phyloP scores from a whole-genome alignment of 2,888 invertebrate species.

The Stenodema calcarata region DNA sequence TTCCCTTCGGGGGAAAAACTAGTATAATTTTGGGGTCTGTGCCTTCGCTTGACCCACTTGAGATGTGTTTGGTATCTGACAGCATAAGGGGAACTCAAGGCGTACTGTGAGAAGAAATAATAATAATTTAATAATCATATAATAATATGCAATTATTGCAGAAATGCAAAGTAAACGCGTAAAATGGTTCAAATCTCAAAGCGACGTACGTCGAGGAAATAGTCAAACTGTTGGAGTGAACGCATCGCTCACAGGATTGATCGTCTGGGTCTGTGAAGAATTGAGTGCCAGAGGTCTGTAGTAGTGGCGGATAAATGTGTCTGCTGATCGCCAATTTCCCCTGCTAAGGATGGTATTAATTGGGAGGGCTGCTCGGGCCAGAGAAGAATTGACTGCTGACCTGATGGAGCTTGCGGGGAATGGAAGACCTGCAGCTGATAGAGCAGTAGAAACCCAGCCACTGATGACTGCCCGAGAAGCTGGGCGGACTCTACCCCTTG shows the following conservation, averaged over 20 bases:
- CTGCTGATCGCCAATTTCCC: not conserved
- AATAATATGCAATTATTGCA: not conserved
- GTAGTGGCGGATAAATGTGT: not conserved
- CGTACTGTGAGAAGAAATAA: not conserved
- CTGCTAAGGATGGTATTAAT: not conserved
- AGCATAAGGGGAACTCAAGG: not conserved
- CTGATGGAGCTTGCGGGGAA: not conserved
- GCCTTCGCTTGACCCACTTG: not conserved
- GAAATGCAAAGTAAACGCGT: not conserved
- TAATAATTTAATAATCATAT: not conserved
- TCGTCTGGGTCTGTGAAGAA: not conserved
- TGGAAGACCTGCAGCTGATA: not conserved
- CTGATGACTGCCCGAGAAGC: not conserved
- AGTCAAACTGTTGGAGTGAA: not conserved
- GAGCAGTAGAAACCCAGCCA: not conserved
- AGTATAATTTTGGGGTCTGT: not conserved
- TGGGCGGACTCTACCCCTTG: not conserved
- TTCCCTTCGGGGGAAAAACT: not conserved
- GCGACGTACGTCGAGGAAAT: too few species aligned
- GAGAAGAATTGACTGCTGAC: not conserved
- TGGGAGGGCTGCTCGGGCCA: not conserved
- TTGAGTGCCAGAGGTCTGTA: not conserved
- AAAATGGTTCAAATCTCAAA: too few species aligned
- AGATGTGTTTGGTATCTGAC: not conserved
- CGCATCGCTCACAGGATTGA: not conserved